Percentiles rank a stretch among this genome's conserved stretches.
Conservation (phyloP, 2,888 invertebrate species). For the Heliconius cydno region DNA sequence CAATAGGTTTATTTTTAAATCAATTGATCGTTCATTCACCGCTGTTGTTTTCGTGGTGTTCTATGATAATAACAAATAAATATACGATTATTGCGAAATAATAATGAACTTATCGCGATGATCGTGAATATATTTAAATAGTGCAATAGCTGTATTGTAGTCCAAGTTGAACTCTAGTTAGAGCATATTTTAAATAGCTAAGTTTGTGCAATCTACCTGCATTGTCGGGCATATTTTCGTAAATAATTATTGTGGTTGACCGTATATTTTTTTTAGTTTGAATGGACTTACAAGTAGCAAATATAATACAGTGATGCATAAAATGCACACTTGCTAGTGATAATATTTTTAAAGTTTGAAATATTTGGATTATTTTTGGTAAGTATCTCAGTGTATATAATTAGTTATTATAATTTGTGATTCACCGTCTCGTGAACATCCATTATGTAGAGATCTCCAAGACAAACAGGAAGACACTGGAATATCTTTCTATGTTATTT, state of each 20-base stretch:
- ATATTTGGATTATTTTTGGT: conserved; percentile 69
- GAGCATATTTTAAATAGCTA: conserved; percentile 61
- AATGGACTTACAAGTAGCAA: conserved; percentile 66
- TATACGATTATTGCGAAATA: conserved; percentile 72
- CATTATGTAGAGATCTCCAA: conserved; percentile 47
- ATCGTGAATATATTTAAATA: conserved; percentile 67
- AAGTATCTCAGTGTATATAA: conserved; percentile 66
- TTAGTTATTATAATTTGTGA: conserved; percentile 64
- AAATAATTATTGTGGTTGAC: conserved; percentile 71
- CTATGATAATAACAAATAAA: conserved; percentile 79
- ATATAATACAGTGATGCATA: conserved; percentile 66
- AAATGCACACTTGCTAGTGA: conserved; percentile 62
- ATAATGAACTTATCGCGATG: conserved; percentile 63
- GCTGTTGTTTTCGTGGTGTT: conserved; percentile 82
- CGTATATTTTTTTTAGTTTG: conserved; percentile 60
- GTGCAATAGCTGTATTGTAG: conserved; percentile 71
- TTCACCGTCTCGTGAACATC: conserved; percentile 62
- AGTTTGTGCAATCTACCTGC: conserved; percentile 80
- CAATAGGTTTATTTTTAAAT: conserved; percentile 70
- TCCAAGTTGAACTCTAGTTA: conserved; percentile 61
- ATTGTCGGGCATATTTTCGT: conserved; percentile 75
- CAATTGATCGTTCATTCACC: conserved; percentile 82
- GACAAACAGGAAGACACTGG: conserved; percentile 48
- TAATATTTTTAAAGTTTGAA: conserved; percentile 59
- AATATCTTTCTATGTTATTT: conserved; percentile 40